These are phyloP conservation scores for Eupithecia pulchellata DNA, from an alignment of 2,888 invertebrate genomes.

Conservation along the genomic window DNA sequence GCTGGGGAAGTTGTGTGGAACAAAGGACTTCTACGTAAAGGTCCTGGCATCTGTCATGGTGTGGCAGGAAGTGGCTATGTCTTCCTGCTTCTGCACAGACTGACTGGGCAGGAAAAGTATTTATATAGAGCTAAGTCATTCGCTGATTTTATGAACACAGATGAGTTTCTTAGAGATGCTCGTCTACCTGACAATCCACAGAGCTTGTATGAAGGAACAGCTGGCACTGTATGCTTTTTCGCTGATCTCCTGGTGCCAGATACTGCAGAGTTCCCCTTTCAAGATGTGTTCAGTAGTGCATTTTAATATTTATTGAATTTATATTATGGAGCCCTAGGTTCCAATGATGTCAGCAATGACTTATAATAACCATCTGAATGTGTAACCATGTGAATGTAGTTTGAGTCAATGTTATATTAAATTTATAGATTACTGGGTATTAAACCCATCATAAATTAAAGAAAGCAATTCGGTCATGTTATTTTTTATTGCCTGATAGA, in stretches of 20 bases:
- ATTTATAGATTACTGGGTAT: slow-evolving; percentile 32
- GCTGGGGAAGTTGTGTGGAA: slow-evolving; percentile 93
- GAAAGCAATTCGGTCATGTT: slow-evolving; percentile 4
- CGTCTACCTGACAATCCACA: slow-evolving; percentile 92
- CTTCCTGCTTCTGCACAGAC: slow-evolving; percentile 90
- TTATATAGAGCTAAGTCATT: slow-evolving; percentile 91
- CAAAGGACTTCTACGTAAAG: slow-evolving; percentile 93
- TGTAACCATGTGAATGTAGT: slow-evolving; percentile 21
- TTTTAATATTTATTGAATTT: slow-evolving; percentile 30
- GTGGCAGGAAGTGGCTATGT: slow-evolving; percentile 93
- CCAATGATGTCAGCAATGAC: neutral
- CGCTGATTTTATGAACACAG: slow-evolving; percentile 89
- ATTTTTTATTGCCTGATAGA: slow-evolving; percentile 2
- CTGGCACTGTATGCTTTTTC: slow-evolving; percentile 94
- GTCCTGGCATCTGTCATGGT: slow-evolving; percentile 96
- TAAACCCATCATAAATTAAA: slow-evolving; percentile 43
- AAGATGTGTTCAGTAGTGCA: slow-evolving; percentile 87
- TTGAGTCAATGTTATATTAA: slow-evolving; percentile 23
- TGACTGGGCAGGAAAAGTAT: slow-evolving; percentile 89
- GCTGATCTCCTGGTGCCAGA: slow-evolving; percentile 90
- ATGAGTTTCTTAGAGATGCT: slow-evolving; percentile 88
- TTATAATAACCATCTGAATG: slow-evolving; percentile 5
- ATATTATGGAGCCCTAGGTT: slow-evolving; percentile 33
- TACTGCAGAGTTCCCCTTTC: slow-evolving; percentile 92
- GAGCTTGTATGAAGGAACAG: slow-evolving; percentile 94